These are phyloP conservation scores for Aplysia californica DNA, from an alignment of 1,140 invertebrate species.

Conservation along the genomic window DNA sequence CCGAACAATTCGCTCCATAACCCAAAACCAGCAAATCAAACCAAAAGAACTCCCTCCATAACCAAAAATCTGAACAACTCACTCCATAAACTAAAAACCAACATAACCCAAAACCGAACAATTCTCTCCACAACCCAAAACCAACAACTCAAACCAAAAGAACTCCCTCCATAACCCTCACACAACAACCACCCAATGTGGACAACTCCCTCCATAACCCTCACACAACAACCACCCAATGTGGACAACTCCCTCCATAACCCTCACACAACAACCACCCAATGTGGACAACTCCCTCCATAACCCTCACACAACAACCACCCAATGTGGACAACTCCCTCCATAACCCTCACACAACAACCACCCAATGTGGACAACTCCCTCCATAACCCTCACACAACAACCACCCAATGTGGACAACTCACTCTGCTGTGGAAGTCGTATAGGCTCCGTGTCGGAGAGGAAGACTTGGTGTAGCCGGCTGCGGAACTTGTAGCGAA, in stretches of 20 bases:
- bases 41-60: too few relatives aligned
- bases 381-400: not conserved
- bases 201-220: too few relatives aligned
- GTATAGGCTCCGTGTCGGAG: conserved; percentile 80
- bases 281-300: not conserved
- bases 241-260: not conserved
- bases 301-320: not conserved
- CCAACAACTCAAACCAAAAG: not conserved
- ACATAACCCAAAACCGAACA: not conserved
- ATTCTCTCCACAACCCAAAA: not conserved
- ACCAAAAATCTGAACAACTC: too few relatives aligned
- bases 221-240: too few relatives aligned
- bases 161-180: not conserved
- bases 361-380: not conserved
- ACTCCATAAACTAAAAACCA: too few relatives aligned
- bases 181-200: too few relatives aligned
- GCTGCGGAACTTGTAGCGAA: conserved; percentile 88
- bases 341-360: not conserved
- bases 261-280: not conserved
- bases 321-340: not conserved
- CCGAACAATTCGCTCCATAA: too few relatives aligned
- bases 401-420: conserved; percentile 6
- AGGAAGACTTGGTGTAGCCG: conserved; percentile 84
- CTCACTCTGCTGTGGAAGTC: conserved; percentile 75
- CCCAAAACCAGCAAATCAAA: too few relatives aligned